Conservation (phyloP, 1,140 invertebrate species). For the Zaprionus camerounensis region DNA sequence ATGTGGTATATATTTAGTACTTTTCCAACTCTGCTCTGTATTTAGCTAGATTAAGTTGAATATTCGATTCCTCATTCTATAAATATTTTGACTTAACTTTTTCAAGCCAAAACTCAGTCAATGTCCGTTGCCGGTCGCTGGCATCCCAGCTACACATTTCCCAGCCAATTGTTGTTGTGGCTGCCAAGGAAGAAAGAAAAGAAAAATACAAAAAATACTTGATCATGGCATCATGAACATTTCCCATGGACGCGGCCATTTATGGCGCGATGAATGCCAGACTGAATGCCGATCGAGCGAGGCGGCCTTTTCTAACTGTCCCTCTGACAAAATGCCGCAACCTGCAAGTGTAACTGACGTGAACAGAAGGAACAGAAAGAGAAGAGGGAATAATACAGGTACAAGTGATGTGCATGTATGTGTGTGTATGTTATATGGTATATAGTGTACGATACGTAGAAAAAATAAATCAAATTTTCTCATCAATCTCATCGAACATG, state of each 20-base stretch:
- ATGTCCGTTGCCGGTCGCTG: not conserved
- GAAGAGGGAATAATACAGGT: constrained; percentile 1
- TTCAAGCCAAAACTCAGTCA: constrained; percentile 4
- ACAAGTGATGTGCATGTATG: constrained; percentile 8
- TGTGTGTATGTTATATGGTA: constrained; percentile 19
- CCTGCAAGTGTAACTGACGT: constrained; percentile 79
- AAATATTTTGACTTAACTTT: not conserved
- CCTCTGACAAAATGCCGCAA: constrained; percentile 82
- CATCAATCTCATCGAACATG: constrained; percentile 84
- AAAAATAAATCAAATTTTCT: constrained; percentile 84
- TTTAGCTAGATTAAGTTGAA: not conserved
- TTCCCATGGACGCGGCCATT: constrained; percentile 72
- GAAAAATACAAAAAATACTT: constrained; percentile 42
- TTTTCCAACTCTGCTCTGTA: not conserved
- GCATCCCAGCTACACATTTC: constrained; percentile 53
- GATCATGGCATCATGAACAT: constrained; percentile 45
- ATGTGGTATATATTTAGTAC: no score
- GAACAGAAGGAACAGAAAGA: constrained; percentile 15
- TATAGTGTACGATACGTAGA: constrained; percentile 38
- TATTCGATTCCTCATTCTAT: not conserved
- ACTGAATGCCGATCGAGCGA: constrained; percentile 45
- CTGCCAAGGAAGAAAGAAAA: not conserved
- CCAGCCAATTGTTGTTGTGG: constrained; percentile 43
- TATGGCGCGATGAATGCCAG: constrained; percentile 68
- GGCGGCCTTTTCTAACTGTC: constrained; percentile 79